Evolutionary conservation across 2,797 vertebrate species (phyloP), one percentile per base, ranked within the genome.

Genomic region (Enteromius thamalakanensis): DNA sequence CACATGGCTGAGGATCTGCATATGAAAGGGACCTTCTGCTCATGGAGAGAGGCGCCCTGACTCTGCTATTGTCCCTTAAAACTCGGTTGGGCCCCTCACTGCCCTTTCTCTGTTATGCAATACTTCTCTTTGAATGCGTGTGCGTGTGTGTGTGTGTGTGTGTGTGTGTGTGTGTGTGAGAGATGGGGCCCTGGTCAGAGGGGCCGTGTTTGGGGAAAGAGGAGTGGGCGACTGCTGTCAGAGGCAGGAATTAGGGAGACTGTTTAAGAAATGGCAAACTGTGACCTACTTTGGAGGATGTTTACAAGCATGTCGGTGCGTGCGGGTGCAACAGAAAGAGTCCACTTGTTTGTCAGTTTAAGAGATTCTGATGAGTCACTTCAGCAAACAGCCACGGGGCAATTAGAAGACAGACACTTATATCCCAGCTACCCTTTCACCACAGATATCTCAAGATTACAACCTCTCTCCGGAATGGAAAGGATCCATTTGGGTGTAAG

Each of bases 231-330:
- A 67, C 71, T 69, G 78, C 84, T 90, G 85, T 92, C 85, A 65
- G 60, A 89, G 86, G 86, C 82, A 19, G 78, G 86, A 82, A 75
- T 81, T 62, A 89, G 77, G 82, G 82, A 83, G 60, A 86, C 53
- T 79, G 90, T 86, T 90, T 85, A 74, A 91, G 83, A 85, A 90
- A 87, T 45, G 71, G 88, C 90, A 90, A 77, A 82, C 89, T 87
- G 90, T 94, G 92, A 94, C 94, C 94, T 90, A 95, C 85, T 93
- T 95, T 91, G 81, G 82, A 88, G 88, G 89, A 84, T 85, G 89
- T 88, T 89, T 88, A 87, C 71, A 77, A 81, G 82, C 84, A 72
- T 78, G 75, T 60, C 53, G 7, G 26, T 77, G 32, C 1, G 53
- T 45, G 76, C 14, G 49, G 40, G 9, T 17, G 62, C 12, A 49